phyloP scores from a whole-genome alignment of 2,113 vertebrate species.

The Limanda limanda region DNA sequence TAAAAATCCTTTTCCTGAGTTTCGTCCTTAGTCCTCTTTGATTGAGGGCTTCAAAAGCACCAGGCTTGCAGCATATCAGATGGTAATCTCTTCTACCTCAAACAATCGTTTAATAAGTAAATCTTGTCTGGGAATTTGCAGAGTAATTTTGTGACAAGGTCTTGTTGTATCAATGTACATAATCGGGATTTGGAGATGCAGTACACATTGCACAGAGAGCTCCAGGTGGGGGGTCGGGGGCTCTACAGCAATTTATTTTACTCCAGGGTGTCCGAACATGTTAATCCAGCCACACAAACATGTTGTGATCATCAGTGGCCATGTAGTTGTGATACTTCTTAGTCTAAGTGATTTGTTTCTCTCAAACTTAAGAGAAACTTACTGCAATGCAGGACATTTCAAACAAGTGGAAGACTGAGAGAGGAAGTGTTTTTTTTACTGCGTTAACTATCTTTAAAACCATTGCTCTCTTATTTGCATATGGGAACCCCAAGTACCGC shows the following conservation, averaged over 20 bases:
- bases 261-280: too few species aligned
- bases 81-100: neutral
- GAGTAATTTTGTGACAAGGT: neutral
- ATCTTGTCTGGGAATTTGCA: neutral
- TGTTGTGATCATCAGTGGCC: too few species aligned
- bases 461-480: conserved; percentile 50
- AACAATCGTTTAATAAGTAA: neutral
- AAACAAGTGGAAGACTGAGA: conserved; percentile 12
- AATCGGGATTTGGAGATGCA: too few species aligned
- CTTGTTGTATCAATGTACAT: neutral
- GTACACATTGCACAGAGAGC: too few species aligned
- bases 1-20: too few species aligned
- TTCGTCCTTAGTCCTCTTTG: neutral
- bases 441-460: conserved; percentile 6
- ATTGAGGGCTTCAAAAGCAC: neutral
- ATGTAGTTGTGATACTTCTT: too few species aligned
- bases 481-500: conserved; percentile 32
- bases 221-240: too few species aligned
- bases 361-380: too few species aligned
- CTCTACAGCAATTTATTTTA: too few species aligned
- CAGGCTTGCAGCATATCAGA: neutral
- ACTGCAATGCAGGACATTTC: conserved; percentile 11
- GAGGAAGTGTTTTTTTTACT: conserved; percentile 49
- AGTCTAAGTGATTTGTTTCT: too few species aligned
- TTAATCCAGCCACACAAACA: too few species aligned